phyloP scores from a whole-genome alignment of 2,797 vertebrate genomes.

The Peromyscus nudipes region DNA sequence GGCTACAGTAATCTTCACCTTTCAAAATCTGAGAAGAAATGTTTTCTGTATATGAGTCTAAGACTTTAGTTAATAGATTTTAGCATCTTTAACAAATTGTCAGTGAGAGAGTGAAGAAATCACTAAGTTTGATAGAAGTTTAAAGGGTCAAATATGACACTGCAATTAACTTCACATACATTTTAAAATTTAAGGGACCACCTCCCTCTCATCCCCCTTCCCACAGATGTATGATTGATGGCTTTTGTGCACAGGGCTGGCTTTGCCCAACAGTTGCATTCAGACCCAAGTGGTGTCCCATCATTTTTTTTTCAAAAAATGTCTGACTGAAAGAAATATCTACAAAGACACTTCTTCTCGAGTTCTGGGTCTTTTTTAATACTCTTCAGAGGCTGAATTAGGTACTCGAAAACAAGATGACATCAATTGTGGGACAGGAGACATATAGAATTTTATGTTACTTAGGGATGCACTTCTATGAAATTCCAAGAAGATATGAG shows the following conservation, averaged over 20 bases:
- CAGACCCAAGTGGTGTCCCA: neutral
- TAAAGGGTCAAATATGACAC: neutral
- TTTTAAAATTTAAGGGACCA: neutral
- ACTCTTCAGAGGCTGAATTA: neutral
- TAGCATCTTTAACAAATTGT: slow-evolving; percentile 20
- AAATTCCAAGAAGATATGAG: neutral
- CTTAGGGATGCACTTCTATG: neutral
- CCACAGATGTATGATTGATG: neutral
- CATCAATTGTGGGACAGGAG: neutral
- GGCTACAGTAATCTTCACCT: neutral
- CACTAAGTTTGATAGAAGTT: neutral
- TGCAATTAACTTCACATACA: neutral
- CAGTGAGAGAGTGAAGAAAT: neutral
- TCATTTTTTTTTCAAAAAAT: neutral
- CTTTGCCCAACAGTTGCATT: neutral
- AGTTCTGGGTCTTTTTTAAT: neutral
- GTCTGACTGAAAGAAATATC: neutral
- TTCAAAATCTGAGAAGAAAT: neutral
- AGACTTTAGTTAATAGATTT: neutral
- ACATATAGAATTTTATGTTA: neutral
- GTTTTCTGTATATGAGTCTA: neutral
- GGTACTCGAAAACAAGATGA: neutral
- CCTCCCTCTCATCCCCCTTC: neutral
- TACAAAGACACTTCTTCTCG: neutral
- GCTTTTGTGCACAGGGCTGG: neutral